These are phyloP conservation scores for Scyliorhinus canicula DNA, from an alignment of 2,797 vertebrate species.

Conservation along the genomic window DNA sequence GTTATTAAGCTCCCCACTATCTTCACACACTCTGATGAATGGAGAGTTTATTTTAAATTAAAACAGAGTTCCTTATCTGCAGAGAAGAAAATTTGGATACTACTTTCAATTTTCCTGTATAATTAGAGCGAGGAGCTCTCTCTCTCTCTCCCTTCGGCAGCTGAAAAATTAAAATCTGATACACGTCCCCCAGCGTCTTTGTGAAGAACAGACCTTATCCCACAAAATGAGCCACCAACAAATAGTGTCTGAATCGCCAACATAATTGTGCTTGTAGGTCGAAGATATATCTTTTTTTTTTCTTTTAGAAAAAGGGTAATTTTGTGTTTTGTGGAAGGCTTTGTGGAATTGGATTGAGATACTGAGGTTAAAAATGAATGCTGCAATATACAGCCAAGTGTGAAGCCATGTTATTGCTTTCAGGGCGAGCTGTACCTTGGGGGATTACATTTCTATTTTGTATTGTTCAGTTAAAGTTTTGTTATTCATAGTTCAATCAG, in stretches of 20 bases:
- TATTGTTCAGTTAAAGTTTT: constrained; percentile 18
- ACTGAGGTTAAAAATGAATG: constrained; percentile 21
- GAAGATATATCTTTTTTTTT: constrained; percentile 23
- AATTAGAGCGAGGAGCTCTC: constrained; percentile 47
- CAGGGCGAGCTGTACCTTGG: constrained; percentile 19
- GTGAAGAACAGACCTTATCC: constrained; percentile 16
- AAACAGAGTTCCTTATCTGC: constrained; percentile 65
- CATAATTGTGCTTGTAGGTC: constrained; percentile 8
- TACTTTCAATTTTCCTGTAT: constrained; percentile 49
- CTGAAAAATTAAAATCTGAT: constrained; percentile 48
- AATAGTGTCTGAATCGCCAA: not conserved
- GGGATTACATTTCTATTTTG: constrained; percentile 37
- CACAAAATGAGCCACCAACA: constrained; percentile 18
- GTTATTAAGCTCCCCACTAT: constrained; percentile 63
- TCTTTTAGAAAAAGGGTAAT: not conserved
- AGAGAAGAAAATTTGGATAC: constrained; percentile 45
- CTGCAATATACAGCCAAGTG: constrained; percentile 18
- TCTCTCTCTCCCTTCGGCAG: constrained; percentile 29
- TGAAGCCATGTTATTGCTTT: constrained; percentile 35
- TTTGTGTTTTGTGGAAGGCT: constrained; percentile 21
- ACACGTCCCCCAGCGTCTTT: constrained; percentile 47
- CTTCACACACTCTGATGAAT: constrained; percentile 60
- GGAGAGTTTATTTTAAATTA: constrained; percentile 69
- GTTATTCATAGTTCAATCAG: constrained; percentile 35
- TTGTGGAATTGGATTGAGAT: constrained; percentile 29